Evolutionary conservation across 2,797 vertebrate species (phyloP), one percentile per base, ranked within the genome.

Genomic region (Hyperoplus lanceolatus): DNA sequence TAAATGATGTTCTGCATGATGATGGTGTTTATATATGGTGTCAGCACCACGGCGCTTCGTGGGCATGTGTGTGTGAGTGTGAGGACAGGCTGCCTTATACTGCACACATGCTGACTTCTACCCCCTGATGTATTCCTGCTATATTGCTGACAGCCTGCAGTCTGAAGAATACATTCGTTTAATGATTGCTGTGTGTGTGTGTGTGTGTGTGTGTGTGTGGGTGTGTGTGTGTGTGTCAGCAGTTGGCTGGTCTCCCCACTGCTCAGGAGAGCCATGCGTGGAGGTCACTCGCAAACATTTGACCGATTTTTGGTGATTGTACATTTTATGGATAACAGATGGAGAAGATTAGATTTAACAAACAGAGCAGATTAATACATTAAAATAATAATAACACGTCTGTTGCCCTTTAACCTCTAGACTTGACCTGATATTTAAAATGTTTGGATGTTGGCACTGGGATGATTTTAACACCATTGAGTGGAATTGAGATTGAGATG

Each of bases 81-180:
- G 8, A 61, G 79, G 48, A 75, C 61, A 81, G 60, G 66, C 80
- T 64, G 62, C 38, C 5, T 18, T 56, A 62, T 43, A 68, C 67
- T 59, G 81, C 87, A 83, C 81, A 89, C 81, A 90, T 66, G 80
- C 87, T 87, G 87, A 90, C 84, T 87, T 89, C 85, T 88, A 81
- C 79, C 84, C 84, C 86, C 81, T 74, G 75, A 83, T 87, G 81
- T 76, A 86, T 87, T 87, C 75, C 57, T 77, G 65, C 64, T 89
- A 84, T 90, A 89, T 75, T 87, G 86, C 87, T 90, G 91, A 91
- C 88, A 90, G 80, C 53, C 85, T 86, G 86, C 75, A 88, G 80
- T 85, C 79, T 87, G 70, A 90, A 85, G 87, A 92, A 84, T 74
- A 81, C 80, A 80, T 90, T 87, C 58, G 84, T 90, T 85, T 89